Conservation (phyloP, 2,113 vertebrate genomes). For the Miniopterus natalensis region DNA sequence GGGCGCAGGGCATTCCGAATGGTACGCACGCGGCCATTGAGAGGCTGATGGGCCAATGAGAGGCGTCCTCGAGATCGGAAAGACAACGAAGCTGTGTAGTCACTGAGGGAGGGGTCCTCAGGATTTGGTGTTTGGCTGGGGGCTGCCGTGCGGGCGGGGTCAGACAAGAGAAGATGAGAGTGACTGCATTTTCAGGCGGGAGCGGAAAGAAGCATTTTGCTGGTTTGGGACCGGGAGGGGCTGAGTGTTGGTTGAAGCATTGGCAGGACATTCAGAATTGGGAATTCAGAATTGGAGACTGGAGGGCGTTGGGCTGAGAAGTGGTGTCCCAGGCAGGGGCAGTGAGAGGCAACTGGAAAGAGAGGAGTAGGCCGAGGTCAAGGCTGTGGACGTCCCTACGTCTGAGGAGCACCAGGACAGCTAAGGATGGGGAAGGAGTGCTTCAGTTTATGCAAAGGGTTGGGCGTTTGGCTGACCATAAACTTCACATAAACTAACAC, state of each 20-base stretch:
- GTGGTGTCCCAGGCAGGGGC: neutral
- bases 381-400: fast-evolving
- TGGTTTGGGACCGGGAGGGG: neutral
- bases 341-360: fast-evolving
- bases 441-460: neutral
- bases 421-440: fast-evolving
- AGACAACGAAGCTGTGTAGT: neutral
- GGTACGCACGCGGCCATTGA: fast-evolving
- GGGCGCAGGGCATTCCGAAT: neutral
- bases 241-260: fast-evolving
- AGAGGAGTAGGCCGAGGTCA: neutral
- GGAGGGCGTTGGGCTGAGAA: neutral
- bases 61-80: neutral
- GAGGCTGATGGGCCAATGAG: neutral
- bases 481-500: neutral
- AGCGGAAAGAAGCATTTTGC: neutral
- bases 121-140: neutral
- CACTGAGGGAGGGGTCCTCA: neutral
- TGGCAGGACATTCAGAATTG: neutral
- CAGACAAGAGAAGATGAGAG: neutral
- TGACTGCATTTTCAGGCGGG: neutral
- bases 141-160: fast-evolving
- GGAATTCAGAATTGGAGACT: neutral
- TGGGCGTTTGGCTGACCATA: too few relatives aligned
- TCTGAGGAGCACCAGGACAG: fast-evolving